Conservation (phyloP, 2,888 invertebrate genomes). For the Limulus polyphemus region DNA sequence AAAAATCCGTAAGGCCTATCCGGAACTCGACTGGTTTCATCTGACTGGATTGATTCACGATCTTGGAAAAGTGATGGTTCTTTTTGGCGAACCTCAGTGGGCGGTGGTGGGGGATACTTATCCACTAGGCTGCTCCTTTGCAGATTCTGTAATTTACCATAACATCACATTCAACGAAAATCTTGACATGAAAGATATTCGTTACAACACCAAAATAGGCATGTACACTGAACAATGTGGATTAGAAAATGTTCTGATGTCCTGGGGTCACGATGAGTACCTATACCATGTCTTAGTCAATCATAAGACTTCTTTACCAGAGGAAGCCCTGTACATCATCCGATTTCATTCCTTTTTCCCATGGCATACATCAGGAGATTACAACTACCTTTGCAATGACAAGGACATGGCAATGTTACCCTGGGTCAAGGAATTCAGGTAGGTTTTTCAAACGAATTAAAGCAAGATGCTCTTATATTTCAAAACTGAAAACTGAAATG, state of each 20-base stretch:
- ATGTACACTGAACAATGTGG: slow-evolving; percentile 78
- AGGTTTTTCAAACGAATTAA: slow-evolving; percentile 37
- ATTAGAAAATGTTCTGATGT: slow-evolving; percentile 68
- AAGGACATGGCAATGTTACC: slow-evolving; percentile 61
- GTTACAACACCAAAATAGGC: slow-evolving; percentile 47
- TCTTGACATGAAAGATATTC: slow-evolving; percentile 55
- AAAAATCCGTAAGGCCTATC: slow-evolving; percentile 66
- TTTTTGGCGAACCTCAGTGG: slow-evolving; percentile 81
- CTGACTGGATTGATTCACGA: slow-evolving; percentile 90
- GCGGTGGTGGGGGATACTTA: slow-evolving; percentile 94
- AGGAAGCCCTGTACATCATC: slow-evolving; percentile 74
- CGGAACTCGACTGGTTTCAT: slow-evolving; percentile 85
- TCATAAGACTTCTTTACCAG: slow-evolving; percentile 67
- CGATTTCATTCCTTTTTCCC: slow-evolving; percentile 96
- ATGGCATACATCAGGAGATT: slow-evolving; percentile 84
- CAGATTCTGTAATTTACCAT: slow-evolving; percentile 71
- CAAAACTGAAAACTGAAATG: no score
- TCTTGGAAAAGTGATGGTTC: slow-evolving; percentile 73
- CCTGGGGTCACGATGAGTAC: slow-evolving; percentile 98
- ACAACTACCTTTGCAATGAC: slow-evolving; percentile 59
- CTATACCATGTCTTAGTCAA: slow-evolving; percentile 59
- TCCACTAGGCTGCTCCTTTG: slow-evolving; percentile 80
- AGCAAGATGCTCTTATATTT: no score
- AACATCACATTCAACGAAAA: slow-evolving; percentile 65
- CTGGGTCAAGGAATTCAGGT: slow-evolving; percentile 83